Evolutionary conservation across 2,113 vertebrate species (phyloP).

Genomic region (Capra hircus): DNA sequence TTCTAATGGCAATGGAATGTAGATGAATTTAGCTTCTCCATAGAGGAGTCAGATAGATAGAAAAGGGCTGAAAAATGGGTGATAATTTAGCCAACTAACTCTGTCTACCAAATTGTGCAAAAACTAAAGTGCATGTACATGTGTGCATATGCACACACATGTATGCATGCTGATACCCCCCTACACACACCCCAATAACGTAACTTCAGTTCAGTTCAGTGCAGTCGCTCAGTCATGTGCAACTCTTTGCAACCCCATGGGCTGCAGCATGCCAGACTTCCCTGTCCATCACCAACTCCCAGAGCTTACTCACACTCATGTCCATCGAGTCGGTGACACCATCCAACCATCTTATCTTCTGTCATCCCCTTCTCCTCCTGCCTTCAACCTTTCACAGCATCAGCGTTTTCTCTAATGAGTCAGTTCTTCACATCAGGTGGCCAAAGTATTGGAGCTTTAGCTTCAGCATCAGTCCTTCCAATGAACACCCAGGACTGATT

Average conservation of each 20-base stretch:
- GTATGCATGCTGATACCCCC: background rate
- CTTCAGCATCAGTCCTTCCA: background rate
- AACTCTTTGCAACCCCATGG: background rate
- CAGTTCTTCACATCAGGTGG: background rate
- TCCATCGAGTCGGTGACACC: background rate
- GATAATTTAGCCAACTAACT: background rate
- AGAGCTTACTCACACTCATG: background rate
- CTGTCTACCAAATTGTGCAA: background rate
- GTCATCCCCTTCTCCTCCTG: background rate
- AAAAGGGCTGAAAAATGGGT: background rate
- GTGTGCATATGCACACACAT: background rate
- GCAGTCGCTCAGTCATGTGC: background rate
- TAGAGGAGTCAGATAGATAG: background rate
- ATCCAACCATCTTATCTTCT: background rate
- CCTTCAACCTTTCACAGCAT: background rate
- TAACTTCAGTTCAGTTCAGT: background rate
- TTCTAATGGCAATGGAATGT: background rate
- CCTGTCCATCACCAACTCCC: background rate
- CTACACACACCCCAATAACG: too few species aligned
- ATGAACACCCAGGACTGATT: background rate
- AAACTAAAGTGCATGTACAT: background rate
- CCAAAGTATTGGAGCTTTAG: background rate
- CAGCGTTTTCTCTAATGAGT: background rate
- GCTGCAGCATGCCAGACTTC: background rate
- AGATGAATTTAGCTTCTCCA: background rate